phyloP scores from a whole-genome alignment of 2,888 invertebrate genomes.

The Camponotus fellah region DNA sequence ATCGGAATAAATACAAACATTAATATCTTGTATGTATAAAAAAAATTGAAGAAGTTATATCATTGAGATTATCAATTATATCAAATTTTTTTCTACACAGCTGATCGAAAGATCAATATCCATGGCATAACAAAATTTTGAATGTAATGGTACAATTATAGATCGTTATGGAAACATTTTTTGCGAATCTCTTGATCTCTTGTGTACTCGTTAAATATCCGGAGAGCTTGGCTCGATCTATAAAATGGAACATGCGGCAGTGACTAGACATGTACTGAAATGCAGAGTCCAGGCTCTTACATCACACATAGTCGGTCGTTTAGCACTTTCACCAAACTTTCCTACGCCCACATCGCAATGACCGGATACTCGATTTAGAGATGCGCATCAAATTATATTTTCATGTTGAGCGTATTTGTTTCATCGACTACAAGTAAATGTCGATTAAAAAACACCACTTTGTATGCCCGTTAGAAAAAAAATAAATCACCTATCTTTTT shows the following conservation, averaged over 20 bases:
- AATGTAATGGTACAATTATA: not conserved
- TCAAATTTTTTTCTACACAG: not conserved
- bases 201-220: not conserved
- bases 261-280: slow-evolving; percentile 26
- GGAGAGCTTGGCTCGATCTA: not conserved
- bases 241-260: not conserved
- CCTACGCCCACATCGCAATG: slow-evolving; percentile 35
- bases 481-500: not conserved
- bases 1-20: not conserved
- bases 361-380: slow-evolving; percentile 28
- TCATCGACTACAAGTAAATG: not conserved
- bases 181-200: not conserved
- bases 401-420: not conserved
- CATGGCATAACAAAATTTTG: not conserved
- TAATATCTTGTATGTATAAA: not conserved
- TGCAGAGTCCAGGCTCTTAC: slow-evolving; percentile 38
- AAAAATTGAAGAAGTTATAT: not conserved
- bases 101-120: not conserved
- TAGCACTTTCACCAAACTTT: slow-evolving; percentile 50
- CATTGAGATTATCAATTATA: not conserved
- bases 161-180: no score
- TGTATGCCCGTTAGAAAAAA: not conserved
- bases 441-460: not conserved
- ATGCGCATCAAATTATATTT: slow-evolving; percentile 5
- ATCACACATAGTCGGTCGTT: slow-evolving; percentile 26